Evolutionary conservation across 1,140 invertebrate genomes (phyloP).

Genomic region (Pseudomyrmex pallidus): DNA sequence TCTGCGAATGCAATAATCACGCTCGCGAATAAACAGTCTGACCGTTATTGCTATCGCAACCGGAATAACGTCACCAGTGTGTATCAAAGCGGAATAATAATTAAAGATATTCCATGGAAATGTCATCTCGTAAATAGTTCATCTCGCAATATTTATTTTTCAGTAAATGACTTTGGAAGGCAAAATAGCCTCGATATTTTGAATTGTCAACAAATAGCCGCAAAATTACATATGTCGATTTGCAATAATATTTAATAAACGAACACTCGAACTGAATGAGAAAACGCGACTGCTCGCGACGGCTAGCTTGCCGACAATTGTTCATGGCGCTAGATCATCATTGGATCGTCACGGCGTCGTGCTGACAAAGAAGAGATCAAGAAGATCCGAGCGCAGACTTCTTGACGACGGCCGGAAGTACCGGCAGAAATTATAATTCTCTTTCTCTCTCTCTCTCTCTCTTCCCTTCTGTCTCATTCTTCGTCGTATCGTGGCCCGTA

Average conservation of each 20-base stretch:
- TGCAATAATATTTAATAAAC: neutral
- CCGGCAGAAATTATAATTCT: slow-evolving; percentile 33
- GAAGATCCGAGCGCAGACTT: slow-evolving; percentile 4
- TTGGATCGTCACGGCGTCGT: neutral
- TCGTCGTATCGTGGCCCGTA: slow-evolving; percentile 53
- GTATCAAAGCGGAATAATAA: slow-evolving; percentile 10
- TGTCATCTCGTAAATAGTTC: neutral
- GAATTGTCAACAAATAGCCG: neutral
- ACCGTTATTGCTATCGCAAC: slow-evolving; percentile 10
- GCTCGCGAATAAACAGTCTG: slow-evolving; percentile 33
- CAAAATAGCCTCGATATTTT: neutral
- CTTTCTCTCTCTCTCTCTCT: neutral
- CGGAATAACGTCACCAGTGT: slow-evolving; percentile 11
- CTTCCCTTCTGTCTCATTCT: slow-evolving; percentile 5
- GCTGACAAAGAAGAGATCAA: slow-evolving; percentile 16
- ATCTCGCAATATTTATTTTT: neutral
- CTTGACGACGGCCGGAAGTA: slow-evolving; percentile 56
- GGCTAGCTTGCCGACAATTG: neutral
- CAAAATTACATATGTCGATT: neutral
- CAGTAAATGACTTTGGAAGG: neutral
- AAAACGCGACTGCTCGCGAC: neutral
- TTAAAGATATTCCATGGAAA: slow-evolving; percentile 25
- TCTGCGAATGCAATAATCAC: slow-evolving; percentile 28
- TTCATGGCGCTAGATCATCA: neutral
- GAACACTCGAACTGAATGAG: neutral